These are phyloP conservation scores for Eidolon helvum DNA, from an alignment of 2,113 vertebrate genomes.

Conservation along the genomic window DNA sequence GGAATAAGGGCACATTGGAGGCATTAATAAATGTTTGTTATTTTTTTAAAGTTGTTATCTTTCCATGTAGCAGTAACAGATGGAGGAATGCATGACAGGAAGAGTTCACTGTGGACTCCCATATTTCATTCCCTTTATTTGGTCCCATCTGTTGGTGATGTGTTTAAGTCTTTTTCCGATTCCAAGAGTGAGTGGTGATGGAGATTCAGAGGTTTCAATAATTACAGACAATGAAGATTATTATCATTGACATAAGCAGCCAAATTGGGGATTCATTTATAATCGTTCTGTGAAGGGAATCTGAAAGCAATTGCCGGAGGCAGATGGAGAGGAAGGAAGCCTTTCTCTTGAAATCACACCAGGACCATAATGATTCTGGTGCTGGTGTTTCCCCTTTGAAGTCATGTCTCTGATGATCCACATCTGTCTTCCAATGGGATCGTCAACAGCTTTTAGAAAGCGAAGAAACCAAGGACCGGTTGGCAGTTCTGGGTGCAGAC, in stretches of 20 bases:
- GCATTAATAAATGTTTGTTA: background rate
- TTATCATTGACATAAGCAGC: conserved; percentile 55
- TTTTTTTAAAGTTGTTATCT: background rate
- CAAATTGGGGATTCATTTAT: conserved; percentile 45
- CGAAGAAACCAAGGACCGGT: background rate
- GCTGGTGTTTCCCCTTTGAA: background rate
- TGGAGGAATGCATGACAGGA: background rate
- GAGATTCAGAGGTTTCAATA: conserved; percentile 65
- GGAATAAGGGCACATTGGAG: background rate
- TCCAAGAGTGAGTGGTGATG: background rate
- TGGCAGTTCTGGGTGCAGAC: background rate
- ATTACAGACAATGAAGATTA: conserved; percentile 34
- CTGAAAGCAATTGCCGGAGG: conserved; percentile 41
- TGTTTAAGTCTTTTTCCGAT: conserved; percentile 24
- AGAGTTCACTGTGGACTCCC: background rate
- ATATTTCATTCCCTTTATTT: conserved; percentile 43
- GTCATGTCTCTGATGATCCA: background rate
- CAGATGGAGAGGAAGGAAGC: background rate
- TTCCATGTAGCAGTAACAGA: background rate
- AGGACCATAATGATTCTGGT: background rate
- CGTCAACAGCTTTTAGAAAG: background rate
- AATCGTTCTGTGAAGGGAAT: conserved; percentile 25
- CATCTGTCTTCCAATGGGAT: background rate
- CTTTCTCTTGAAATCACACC: background rate
- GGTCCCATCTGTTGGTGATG: conserved; percentile 57